Evolutionary conservation across 2,797 vertebrate genomes (phyloP).

Genomic region (Furcifer pardalis): DNA sequence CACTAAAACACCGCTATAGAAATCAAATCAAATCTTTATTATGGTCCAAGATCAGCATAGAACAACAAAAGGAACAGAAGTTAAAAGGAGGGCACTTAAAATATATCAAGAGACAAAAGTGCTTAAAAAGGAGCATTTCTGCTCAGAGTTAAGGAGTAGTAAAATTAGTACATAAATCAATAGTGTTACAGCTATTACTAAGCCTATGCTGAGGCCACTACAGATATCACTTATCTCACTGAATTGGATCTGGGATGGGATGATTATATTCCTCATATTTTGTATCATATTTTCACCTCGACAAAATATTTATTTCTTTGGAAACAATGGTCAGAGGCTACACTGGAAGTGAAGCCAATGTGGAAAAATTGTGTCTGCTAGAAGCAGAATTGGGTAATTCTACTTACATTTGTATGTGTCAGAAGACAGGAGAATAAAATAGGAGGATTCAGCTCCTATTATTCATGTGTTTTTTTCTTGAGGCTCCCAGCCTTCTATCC

Average conservation of each 20-base stretch:
- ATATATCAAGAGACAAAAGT: too few relatives aligned
- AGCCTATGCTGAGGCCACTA: neutral
- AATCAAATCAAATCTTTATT: too few relatives aligned
- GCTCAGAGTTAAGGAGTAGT: too few relatives aligned
- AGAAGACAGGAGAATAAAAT: neutral
- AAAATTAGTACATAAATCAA: too few relatives aligned
- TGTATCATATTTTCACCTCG: neutral
- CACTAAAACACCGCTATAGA: conserved; percentile 28
- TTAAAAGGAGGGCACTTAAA: too few relatives aligned
- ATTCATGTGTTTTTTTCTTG: neutral
- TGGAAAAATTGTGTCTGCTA: neutral
- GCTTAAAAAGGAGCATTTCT: too few relatives aligned
- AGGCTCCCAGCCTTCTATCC: neutral
- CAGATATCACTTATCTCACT: neutral
- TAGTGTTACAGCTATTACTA: too few relatives aligned
- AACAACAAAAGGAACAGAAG: too few relatives aligned
- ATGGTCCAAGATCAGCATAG: too few relatives aligned
- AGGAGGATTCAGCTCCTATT: neutral
- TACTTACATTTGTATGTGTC: too few relatives aligned
- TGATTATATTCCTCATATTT: neutral
- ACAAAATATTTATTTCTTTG: neutral
- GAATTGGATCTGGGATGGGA: neutral
- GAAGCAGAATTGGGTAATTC: too few relatives aligned
- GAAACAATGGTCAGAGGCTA: too few relatives aligned
- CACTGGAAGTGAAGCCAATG: neutral